A percentile compares a stretch with the other conserved stretches of the same genome.
Evolutionary conservation across 2,797 vertebrate genomes (phyloP).

Genomic region (Enteromius paludinosus): DNA sequence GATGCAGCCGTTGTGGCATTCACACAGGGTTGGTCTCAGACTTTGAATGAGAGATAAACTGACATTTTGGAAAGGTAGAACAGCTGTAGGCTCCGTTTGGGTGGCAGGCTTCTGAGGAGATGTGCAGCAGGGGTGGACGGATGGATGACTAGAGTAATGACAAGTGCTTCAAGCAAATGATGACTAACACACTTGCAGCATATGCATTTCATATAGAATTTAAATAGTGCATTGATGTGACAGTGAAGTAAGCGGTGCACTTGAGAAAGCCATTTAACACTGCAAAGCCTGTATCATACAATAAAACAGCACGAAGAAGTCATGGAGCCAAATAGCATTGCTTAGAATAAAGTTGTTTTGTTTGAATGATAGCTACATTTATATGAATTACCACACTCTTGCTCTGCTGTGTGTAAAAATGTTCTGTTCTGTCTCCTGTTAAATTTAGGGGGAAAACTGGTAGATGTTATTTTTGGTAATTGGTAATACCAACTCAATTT

Average conservation of each 20-base stretch:
- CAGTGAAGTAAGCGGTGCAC: slow-evolving; percentile 34
- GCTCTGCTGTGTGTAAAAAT: background rate
- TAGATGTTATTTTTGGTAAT: background rate
- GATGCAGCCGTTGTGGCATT: slow-evolving; percentile 25
- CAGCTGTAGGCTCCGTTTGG: slow-evolving; percentile 49
- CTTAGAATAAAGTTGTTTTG: background rate
- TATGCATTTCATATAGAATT: slow-evolving; percentile 57
- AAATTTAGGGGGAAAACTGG: slow-evolving; percentile 2
- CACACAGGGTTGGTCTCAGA: slow-evolving; percentile 22
- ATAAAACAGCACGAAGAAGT: background rate
- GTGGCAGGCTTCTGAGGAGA: slow-evolving; percentile 38
- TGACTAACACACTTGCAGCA: slow-evolving; percentile 64
- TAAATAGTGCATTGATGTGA: slow-evolving; percentile 52
- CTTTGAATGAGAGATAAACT: slow-evolving; percentile 49
- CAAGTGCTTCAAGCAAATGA: slow-evolving; percentile 63
- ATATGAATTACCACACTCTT: background rate
- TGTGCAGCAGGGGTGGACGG: slow-evolving; percentile 51
- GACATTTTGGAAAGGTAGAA: slow-evolving; percentile 51
- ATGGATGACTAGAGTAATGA: slow-evolving; percentile 64
- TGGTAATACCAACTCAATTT: background rate
- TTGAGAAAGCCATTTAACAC: slow-evolving; percentile 24
- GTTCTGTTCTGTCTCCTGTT: background rate
- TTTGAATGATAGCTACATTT: slow-evolving; percentile 4
- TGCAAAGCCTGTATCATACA: background rate
- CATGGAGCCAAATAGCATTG: background rate